phyloP scores from a whole-genome alignment of 2,113 vertebrate species.

The Amphilophus citrinellus region DNA sequence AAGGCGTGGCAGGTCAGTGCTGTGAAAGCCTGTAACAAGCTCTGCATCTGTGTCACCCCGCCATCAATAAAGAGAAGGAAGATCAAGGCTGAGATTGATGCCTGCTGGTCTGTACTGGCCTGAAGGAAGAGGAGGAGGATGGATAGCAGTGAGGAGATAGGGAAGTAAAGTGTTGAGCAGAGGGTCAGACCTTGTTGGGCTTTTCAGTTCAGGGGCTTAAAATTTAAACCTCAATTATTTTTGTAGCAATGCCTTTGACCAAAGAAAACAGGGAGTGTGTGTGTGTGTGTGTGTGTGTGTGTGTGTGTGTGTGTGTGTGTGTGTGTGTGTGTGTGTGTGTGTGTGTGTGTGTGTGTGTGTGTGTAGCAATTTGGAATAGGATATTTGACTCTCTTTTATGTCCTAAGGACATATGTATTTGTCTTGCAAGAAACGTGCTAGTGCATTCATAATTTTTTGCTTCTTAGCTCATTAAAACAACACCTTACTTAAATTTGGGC shows the following conservation, averaged over 20 bases:
- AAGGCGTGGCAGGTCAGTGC: conserved; percentile 66
- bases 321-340: too few species aligned
- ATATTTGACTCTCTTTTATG: not conserved
- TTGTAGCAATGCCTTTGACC: not conserved
- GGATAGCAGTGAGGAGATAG: not conserved
- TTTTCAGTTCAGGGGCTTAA: not conserved
- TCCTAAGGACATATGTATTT: not conserved
- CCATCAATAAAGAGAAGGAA: conserved; percentile 45
- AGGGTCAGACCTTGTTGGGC: not conserved
- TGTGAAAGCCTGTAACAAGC: conserved; percentile 66
- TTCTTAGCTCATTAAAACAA: not conserved
- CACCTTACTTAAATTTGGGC: not conserved
- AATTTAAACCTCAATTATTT: not conserved
- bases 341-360: too few species aligned
- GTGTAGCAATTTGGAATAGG: not conserved
- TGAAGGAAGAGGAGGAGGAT: conserved; percentile 28
- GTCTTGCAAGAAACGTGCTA: not conserved
- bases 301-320: too few species aligned
- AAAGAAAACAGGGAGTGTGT: too few species aligned
- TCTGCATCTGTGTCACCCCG: conserved; percentile 58
- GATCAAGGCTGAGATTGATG: conserved; percentile 49
- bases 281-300: too few species aligned
- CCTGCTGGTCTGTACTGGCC: conserved; percentile 21
- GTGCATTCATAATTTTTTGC: not conserved
- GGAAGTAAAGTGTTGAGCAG: not conserved